Evolutionary conservation across 2,888 invertebrate species (phyloP), one percentile per base, ranked within the genome.

Genomic region (Alcis repandata): DNA sequence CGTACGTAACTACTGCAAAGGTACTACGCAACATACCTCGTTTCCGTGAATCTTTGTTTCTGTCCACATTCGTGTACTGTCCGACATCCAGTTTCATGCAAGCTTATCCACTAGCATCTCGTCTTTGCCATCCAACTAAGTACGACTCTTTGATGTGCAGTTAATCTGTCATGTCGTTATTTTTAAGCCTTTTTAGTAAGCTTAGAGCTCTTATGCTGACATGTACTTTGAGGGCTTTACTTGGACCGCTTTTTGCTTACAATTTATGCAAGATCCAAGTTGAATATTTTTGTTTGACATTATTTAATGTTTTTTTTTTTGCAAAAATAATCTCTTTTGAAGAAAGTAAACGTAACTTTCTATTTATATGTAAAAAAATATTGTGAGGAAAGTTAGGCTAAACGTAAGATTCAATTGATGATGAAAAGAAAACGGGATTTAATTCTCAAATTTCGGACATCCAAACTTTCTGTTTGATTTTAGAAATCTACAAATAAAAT

Each of bases 101-200:
- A 53, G 40, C 57, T 63, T 67, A 43, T n/a, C n/a, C n/a, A n/a
- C 60, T 58, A 46, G 58, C 64, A 69, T 68, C 59, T 59, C 52
- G 58, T 63, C 54, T 53, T 59, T 36, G 54, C 51, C 40, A 63
- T 53, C 52, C 59, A 46, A 45, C 38, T 62, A 60, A 71, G 69
- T 63, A 63, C 51, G 57, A 43, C 62, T 59, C 62, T 63, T 67
- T 67, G 67, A 71, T 62, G 40, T 62, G 51, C 48, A 58, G 57
- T 43, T 67, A 68, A 69, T 68, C 69, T 58, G 33, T 40, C 63
- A 60, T 62, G 40, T 69, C 61, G 69, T 67, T 69, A 69, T 67
- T 67, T 69, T 63, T 60, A 63, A 49, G 52, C 53, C 49, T 61
- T 68, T 66, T 58, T 46, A 61, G 45, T 11, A 13, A 10, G 9